Conservation (phyloP, 2,797 vertebrate species). For the Tarsius wallacei region DNA sequence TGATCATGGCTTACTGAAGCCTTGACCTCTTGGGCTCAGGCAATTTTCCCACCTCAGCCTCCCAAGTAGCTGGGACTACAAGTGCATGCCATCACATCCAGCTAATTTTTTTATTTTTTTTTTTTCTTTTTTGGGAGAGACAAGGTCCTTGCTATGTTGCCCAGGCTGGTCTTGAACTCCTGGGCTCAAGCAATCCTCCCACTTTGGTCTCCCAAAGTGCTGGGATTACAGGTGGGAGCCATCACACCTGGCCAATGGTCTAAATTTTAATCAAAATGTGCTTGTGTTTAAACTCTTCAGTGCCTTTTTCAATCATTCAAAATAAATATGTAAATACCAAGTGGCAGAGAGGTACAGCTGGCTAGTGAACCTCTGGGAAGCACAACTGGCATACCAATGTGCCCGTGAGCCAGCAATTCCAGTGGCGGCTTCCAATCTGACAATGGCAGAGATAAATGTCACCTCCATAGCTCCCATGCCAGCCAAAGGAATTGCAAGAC, state of each 20-base stretch:
- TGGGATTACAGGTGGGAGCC: too few species aligned
- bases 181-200: too few species aligned
- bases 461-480: neutral
- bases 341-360: conserved; percentile 58
- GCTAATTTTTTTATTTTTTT: too few species aligned
- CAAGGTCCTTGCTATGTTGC: too few species aligned
- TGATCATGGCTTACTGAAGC: too few species aligned
- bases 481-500: neutral
- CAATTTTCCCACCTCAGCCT: too few species aligned
- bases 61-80: too few species aligned
- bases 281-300: neutral
- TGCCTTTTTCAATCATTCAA: conserved; percentile 64
- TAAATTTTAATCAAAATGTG: conserved; percentile 70
- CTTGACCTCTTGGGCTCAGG: too few species aligned
- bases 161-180: too few species aligned
- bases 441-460: neutral
- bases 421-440: conserved; percentile 30
- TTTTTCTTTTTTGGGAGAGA: too few species aligned
- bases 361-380: conserved; percentile 7
- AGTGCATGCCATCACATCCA: too few species aligned
- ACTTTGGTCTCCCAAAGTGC: too few species aligned
- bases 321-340: conserved; percentile 66
- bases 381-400: conserved; percentile 12
- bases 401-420: neutral
- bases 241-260: neutral